These are phyloP conservation scores for Bubo blakistoni DNA, from an alignment of 2,113 vertebrate species.

Conservation along the genomic window DNA sequence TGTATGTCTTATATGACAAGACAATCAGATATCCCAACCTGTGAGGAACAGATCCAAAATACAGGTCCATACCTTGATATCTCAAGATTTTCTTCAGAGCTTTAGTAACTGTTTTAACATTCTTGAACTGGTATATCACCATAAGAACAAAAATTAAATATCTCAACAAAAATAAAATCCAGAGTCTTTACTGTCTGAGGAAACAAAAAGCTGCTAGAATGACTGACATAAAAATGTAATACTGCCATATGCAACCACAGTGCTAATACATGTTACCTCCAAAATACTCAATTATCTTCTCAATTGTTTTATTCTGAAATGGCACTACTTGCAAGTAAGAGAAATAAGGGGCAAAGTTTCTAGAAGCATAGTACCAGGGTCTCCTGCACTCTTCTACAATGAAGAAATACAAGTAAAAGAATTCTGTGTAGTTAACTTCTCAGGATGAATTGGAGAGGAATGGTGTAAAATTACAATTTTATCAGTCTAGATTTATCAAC, in stretches of 20 bases:
- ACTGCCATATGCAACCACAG: not conserved
- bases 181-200: not conserved
- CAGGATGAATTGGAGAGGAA: not conserved
- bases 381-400: not conserved
- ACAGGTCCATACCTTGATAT: not conserved
- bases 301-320: not conserved
- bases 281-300: not conserved
- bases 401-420: not conserved
- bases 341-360: not conserved
- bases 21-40: not conserved
- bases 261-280: not conserved
- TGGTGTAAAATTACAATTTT: not conserved
- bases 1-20: not conserved
- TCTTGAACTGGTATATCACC: not conserved
- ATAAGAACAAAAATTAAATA: not conserved
- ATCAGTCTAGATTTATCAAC: not conserved
- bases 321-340: not conserved
- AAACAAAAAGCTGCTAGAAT: not conserved
- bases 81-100: not conserved
- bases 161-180: not conserved
- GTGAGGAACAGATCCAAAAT: not conserved
- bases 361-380: not conserved
- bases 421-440: not conserved
- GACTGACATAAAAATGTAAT: not conserved
- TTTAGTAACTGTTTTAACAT: not conserved